These are phyloP conservation scores for Slavum lentiscoides DNA, from an alignment of 2,888 invertebrate genomes.

Conservation along the genomic window DNA sequence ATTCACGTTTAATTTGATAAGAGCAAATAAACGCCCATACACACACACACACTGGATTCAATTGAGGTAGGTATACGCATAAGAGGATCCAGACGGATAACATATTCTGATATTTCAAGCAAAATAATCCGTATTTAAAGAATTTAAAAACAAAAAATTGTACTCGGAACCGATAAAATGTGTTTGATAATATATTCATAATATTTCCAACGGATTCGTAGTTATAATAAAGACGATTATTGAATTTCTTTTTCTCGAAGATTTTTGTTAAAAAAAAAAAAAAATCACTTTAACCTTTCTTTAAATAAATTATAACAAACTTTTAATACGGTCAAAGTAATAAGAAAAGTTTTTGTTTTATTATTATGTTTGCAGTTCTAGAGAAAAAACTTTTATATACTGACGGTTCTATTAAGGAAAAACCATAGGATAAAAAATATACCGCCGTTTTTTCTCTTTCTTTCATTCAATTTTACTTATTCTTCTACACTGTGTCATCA, in stretches of 20 bases:
- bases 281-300: constrained; percentile 36
- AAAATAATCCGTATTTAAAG: too few relatives aligned
- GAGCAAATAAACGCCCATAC: too few relatives aligned
- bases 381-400: constrained; percentile 32
- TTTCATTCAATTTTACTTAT: constrained; percentile 1
- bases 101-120: too few relatives aligned
- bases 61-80: too few relatives aligned
- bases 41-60: too few relatives aligned
- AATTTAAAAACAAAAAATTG: too few relatives aligned
- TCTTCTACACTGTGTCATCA: constrained; percentile 1
- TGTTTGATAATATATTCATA: background rate
- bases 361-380: constrained; percentile 29
- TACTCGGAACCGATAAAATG: background rate
- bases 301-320: constrained; percentile 45
- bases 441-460: constrained; percentile 16
- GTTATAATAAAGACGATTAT: constrained; percentile 8
- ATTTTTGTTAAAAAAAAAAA: background rate
- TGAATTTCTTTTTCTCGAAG: background rate
- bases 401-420: constrained; percentile 5
- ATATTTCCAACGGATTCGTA: background rate
- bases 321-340: constrained; percentile 38
- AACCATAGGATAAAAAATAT: constrained; percentile 17
- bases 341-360: constrained; percentile 42
- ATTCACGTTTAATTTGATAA: too few relatives aligned
- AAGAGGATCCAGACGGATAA: too few relatives aligned